phyloP scores from a whole-genome alignment of 2,797 vertebrate species.

The Fringilla coelebs region DNA sequence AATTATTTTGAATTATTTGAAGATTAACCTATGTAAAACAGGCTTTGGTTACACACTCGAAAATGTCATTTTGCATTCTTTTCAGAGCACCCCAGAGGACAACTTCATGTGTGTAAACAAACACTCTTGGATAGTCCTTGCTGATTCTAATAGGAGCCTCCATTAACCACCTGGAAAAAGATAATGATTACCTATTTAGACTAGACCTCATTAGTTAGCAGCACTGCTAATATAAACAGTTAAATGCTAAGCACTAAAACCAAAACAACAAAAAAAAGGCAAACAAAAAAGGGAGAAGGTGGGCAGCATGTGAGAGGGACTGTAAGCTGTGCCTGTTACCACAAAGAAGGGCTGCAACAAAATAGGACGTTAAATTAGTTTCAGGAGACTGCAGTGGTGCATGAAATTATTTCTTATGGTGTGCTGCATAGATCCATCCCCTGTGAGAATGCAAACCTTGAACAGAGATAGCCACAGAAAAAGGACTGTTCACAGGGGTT shows the following conservation, averaged over 20 bases:
- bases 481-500: not conserved
- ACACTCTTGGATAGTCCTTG: not conserved
- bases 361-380: constrained; percentile 79
- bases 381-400: constrained; percentile 81
- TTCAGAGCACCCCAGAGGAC: not conserved
- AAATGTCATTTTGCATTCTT: not conserved
- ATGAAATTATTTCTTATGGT: constrained; percentile 86
- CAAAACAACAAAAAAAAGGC: not conserved
- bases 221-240: constrained; percentile 39
- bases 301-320: not conserved
- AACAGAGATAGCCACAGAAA: constrained; percentile 70
- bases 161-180: constrained; percentile 42
- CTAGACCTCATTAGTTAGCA: constrained; percentile 58
- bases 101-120: constrained; percentile 28
- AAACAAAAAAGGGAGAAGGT: not conserved
- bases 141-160: not conserved
- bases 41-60: not conserved
- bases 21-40: not conserved
- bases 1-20: not conserved
- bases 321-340: constrained; percentile 56
- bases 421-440: constrained; percentile 76
- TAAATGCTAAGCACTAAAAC: constrained; percentile 20
- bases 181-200: constrained; percentile 41
- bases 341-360: constrained; percentile 66
- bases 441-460: constrained; percentile 60